phyloP scores from a whole-genome alignment of 1,140 invertebrate species.

The Manduca sexta region DNA sequence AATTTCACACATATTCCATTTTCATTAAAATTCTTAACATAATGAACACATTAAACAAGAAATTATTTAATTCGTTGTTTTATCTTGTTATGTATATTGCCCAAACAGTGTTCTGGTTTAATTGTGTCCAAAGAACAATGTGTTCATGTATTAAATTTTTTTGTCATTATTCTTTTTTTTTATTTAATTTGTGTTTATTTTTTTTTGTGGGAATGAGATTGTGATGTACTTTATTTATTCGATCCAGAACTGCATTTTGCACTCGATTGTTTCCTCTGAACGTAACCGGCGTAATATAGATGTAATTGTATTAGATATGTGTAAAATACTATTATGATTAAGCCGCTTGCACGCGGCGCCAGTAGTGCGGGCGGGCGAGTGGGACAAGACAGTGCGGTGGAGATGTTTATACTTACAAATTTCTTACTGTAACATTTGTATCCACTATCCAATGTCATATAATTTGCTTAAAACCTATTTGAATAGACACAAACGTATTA shows the following conservation, averaged over 20 bases:
- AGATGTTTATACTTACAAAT: no score
- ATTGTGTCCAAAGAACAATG: slow-evolving; percentile 64
- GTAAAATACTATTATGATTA: slow-evolving; percentile 34
- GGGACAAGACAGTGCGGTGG: not conserved
- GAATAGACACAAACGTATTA: no score
- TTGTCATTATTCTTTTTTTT: slow-evolving; percentile 6
- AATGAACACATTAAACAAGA: slow-evolving; percentile 30
- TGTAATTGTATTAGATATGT: slow-evolving; percentile 16
- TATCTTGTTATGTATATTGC: slow-evolving; percentile 36
- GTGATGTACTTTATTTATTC: slow-evolving; percentile 62
- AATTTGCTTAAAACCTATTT: no score
- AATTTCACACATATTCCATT: slow-evolving; percentile 3
- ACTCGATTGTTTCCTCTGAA: slow-evolving; percentile 26
- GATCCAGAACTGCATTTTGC: slow-evolving; percentile 65
- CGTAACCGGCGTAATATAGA: slow-evolving; percentile 21
- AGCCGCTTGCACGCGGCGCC: not conserved
- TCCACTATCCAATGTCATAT: no score
- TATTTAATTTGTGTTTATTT: slow-evolving; percentile 3
- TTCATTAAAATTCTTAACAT: slow-evolving; percentile 2
- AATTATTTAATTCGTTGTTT: slow-evolving; percentile 11
- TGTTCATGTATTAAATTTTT: slow-evolving; percentile 50
- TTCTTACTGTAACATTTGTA: no score
- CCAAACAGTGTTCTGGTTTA: slow-evolving; percentile 33
- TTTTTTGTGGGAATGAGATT: slow-evolving; percentile 47
- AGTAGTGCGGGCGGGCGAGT: not conserved